A percentile compares a stretch with the other conserved stretches of the same genome.
Conservation (phyloP, 2,888 invertebrate species). For the Atrina japonica region DNA sequence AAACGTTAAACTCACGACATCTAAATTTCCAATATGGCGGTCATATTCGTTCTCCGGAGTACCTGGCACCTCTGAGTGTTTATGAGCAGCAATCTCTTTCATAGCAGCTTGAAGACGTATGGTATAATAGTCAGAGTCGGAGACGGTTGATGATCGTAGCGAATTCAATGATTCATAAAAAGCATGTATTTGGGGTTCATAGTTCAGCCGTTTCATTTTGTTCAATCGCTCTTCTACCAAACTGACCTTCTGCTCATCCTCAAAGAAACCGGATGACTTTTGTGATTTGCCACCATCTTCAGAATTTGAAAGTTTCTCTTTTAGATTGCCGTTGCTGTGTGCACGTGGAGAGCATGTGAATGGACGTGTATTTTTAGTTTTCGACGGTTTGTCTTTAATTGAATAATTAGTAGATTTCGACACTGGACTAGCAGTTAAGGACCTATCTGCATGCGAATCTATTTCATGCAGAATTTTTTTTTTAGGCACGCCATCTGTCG, state of each 20-base stretch:
- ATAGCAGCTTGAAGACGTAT: constrained; percentile 49
- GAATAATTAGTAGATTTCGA: too few species aligned
- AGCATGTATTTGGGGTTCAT: constrained; percentile 49
- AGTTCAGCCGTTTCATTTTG: constrained; percentile 51
- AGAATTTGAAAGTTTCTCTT: too few species aligned
- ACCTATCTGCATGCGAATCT: too few species aligned
- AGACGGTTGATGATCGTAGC: constrained; percentile 42
- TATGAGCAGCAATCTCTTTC: constrained; percentile 34
- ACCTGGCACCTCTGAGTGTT: constrained; percentile 47
- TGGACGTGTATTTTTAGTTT: background rate
- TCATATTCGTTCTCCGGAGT: constrained; percentile 61
- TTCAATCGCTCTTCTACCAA: constrained; percentile 50
- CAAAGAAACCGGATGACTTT: constrained; percentile 56
- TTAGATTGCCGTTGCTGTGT: too few species aligned
- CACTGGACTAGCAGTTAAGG: too few species aligned
- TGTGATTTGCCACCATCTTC: background rate
- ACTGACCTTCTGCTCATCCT: constrained; percentile 58
- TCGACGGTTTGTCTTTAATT: background rate
- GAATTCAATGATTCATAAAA: constrained; percentile 55
- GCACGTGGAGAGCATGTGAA: background rate
- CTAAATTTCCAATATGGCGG: constrained; percentile 56
- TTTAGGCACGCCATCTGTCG: constrained; percentile 33
- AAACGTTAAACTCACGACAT: constrained; percentile 62
- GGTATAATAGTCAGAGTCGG: constrained; percentile 60
- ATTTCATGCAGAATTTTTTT: too few species aligned